These are phyloP conservation scores for Cirrhinus molitorella DNA, from an alignment of 2,797 vertebrate species.

Conservation along the genomic window DNA sequence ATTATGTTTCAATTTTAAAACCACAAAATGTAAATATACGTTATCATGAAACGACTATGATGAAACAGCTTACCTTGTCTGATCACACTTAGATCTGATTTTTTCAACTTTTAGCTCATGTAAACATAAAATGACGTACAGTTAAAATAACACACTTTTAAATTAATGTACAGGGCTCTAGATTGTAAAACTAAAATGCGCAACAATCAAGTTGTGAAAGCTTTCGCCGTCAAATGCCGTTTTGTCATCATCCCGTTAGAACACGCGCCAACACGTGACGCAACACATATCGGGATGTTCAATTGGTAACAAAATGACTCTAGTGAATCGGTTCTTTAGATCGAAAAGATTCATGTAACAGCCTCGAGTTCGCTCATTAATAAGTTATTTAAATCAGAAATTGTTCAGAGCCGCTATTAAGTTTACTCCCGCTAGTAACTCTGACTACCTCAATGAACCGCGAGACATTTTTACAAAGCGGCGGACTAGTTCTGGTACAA, in stretches of 20 bases:
- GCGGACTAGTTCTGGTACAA: background rate
- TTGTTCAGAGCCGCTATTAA: background rate
- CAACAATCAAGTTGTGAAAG: background rate
- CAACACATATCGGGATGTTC: background rate
- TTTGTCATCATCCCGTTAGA: background rate
- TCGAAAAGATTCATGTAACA: background rate
- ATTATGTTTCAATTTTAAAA: background rate
- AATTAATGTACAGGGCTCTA: background rate
- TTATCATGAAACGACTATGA: constrained; percentile 1
- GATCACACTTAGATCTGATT: background rate
- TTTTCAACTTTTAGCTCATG: background rate
- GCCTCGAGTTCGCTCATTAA: background rate
- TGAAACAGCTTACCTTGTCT: background rate
- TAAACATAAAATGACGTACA: background rate
- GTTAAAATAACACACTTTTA: background rate
- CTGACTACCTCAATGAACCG: background rate
- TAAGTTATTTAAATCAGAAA: background rate
- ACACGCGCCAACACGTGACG: background rate
- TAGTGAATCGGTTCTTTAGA: background rate
- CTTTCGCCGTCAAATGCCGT: background rate
- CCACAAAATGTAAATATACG: background rate
- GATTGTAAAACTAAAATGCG: background rate
- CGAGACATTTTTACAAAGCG: background rate
- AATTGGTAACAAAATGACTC: background rate
- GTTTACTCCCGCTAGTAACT: background rate